Percentiles rank a stretch among this genome's conserved stretches.
Evolutionary conservation across 2,797 vertebrate genomes (phyloP).

Genomic region (Chloroceryle amazona): DNA sequence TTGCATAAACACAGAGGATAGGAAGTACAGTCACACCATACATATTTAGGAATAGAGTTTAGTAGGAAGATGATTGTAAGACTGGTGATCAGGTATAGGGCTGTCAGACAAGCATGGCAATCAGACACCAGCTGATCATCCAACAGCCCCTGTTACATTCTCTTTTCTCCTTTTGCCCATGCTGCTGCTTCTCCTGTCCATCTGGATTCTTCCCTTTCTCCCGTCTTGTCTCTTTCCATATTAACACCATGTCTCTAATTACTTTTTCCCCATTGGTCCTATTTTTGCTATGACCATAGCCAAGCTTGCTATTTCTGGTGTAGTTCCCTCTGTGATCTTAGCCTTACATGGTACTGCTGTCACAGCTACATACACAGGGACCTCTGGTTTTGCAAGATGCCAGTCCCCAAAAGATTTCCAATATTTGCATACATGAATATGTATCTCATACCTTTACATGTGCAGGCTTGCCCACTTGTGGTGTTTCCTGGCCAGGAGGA

Average conservation of each 20-base stretch:
- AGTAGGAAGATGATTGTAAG: neutral
- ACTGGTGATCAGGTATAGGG: neutral
- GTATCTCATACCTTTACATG: neutral
- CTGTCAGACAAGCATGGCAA: neutral
- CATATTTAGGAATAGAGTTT: neutral
- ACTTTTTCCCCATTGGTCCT: neutral
- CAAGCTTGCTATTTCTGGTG: neutral
- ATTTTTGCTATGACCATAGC: neutral
- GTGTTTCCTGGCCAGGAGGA: neutral
- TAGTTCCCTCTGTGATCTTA: neutral
- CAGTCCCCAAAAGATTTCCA: neutral
- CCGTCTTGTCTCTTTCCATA: neutral
- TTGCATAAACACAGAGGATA: rapidly evolving
- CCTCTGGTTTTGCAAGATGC: neutral
- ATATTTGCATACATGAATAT: neutral
- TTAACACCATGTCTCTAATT: neutral
- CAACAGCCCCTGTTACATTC: neutral
- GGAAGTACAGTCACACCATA: neutral
- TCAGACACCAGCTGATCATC: neutral
- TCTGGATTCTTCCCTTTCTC: neutral
- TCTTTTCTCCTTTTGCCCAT: neutral
- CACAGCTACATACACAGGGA: neutral
- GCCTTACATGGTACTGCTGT: neutral
- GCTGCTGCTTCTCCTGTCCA: neutral
- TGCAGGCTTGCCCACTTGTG: neutral